These are phyloP conservation scores for Alligator sinensis DNA, from an alignment of 2,113 vertebrate genomes.

Conservation along the genomic window DNA sequence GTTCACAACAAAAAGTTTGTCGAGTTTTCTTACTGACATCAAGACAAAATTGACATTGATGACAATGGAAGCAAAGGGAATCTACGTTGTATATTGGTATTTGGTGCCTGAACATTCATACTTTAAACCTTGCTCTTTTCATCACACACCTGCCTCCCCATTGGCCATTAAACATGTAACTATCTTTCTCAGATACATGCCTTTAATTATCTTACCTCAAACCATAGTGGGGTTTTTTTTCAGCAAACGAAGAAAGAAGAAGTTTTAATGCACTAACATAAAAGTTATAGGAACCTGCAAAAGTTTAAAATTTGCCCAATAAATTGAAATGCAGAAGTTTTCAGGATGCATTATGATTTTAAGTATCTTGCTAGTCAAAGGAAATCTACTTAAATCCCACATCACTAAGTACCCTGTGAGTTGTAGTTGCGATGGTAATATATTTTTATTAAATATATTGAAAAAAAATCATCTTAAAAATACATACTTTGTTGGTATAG, in stretches of 20 bases:
- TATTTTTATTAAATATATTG: slow-evolving; percentile 69
- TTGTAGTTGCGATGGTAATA: slow-evolving; percentile 78
- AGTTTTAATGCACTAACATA: neutral
- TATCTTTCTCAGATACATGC: neutral
- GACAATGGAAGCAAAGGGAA: neutral
- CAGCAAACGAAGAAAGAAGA: neutral
- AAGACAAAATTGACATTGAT: neutral
- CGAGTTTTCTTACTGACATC: neutral
- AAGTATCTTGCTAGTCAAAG: slow-evolving; percentile 72
- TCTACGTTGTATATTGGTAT: fast-evolving
- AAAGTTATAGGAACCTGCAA: neutral
- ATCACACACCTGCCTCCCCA: neutral
- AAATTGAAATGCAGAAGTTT: slow-evolving; percentile 31
- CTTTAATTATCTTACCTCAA: neutral
- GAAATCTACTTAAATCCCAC: slow-evolving; percentile 67
- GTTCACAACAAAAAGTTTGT: neutral
- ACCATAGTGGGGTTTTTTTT: neutral
- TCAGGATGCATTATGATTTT: slow-evolving; percentile 41
- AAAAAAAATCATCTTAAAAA: slow-evolving; percentile 45
- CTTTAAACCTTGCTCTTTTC: neutral
- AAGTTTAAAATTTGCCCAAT: slow-evolving; percentile 39
- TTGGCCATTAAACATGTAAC: fast-evolving
- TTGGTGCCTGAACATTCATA: neutral
- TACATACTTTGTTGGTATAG: slow-evolving; percentile 55
- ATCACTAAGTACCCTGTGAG: slow-evolving; percentile 69